These are phyloP conservation scores for Drosophila dives DNA, from an alignment of 2,888 invertebrate genomes.

Conservation along the genomic window DNA sequence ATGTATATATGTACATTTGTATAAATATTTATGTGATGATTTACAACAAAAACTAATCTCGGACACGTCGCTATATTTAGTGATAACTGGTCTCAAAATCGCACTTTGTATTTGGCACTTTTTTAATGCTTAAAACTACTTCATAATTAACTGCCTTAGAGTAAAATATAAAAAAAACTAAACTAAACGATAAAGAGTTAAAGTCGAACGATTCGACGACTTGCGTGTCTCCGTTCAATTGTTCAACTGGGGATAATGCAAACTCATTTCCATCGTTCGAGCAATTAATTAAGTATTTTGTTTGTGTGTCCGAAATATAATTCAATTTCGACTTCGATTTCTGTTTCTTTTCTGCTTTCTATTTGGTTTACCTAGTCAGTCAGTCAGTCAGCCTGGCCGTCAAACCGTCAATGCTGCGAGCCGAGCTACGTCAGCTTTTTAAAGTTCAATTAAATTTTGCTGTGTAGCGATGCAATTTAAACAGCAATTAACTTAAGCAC, in stretches of 20 bases:
- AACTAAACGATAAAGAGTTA: conserved; percentile 10
- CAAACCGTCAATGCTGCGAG: conserved; percentile 9
- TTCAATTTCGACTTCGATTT: conserved; percentile 46
- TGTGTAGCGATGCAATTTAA: conserved; percentile 12
- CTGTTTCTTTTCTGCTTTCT: conserved; percentile 32
- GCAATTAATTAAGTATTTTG: conserved; percentile 72
- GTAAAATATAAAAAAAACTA: conserved; percentile 3
- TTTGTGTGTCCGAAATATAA: conserved; percentile 59
- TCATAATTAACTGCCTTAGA: conserved; percentile 45
- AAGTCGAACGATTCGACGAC: conserved; percentile 46
- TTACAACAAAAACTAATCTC: conserved; percentile 22
- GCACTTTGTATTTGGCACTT: conserved; percentile 42
- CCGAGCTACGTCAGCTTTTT: conserved; percentile 64
- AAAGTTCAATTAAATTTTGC: conserved; percentile 66
- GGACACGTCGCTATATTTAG: conserved; percentile 11
- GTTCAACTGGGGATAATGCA: conserved; percentile 71
- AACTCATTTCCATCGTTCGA: conserved; percentile 67
- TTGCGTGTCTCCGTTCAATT: conserved; percentile 72
- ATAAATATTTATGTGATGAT: background rate
- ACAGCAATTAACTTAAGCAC: conserved; percentile 53
- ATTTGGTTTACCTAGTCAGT: conserved; percentile 20
- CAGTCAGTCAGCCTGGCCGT: conserved; percentile 27
- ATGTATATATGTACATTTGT: conserved; percentile 4
- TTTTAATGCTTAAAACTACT: conserved; percentile 18
- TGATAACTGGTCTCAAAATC: conserved; percentile 14